phyloP scores from a whole-genome alignment of 2,888 invertebrate genomes.

The Lepetodrilus schrolli region DNA sequence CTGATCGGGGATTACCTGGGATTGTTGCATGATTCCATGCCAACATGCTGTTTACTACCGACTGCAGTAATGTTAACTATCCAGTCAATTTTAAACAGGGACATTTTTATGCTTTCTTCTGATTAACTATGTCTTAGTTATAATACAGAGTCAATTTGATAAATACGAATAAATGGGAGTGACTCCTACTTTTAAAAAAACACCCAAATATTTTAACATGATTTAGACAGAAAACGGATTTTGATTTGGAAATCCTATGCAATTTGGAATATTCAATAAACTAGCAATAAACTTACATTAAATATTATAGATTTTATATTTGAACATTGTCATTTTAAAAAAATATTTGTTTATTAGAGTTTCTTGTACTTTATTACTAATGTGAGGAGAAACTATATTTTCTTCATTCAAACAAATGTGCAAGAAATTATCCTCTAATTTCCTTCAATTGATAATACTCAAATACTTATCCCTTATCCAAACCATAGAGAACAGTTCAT shows the following conservation, averaged over 20 bases:
- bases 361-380: no score
- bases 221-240: no score
- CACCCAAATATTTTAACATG: no score
- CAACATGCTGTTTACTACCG: neutral
- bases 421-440: neutral
- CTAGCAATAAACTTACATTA: no score
- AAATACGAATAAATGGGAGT: neutral
- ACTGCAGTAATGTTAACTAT: neutral
- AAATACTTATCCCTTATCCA: neutral
- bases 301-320: no score
- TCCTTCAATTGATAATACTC: neutral
- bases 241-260: no score
- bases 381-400: no score
- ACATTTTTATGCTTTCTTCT: neutral
- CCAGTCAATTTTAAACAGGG: neutral
- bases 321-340: no score
- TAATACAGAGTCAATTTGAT: neutral
- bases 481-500: neutral
- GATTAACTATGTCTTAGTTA: no score
- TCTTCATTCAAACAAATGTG: neutral
- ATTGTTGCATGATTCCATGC: neutral
- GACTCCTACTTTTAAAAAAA: no score
- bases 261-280: no score
- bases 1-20: neutral
- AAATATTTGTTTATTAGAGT: no score